Evolutionary conservation across 2,113 vertebrate species (phyloP).

Genomic region (Odocoileus virginianus): DNA sequence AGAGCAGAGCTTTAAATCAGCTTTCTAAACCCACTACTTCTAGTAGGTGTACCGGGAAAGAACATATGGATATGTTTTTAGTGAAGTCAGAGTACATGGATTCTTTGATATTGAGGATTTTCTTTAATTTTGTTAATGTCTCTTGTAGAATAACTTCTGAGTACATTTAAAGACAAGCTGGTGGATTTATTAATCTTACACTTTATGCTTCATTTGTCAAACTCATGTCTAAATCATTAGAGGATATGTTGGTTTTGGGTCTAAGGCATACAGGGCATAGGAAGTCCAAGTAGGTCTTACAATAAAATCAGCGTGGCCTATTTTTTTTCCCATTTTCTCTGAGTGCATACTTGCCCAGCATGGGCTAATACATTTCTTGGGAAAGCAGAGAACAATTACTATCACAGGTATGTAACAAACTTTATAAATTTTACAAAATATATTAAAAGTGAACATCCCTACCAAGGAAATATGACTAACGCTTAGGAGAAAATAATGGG

Average conservation of each 20-base stretch:
- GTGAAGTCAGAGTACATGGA: background rate
- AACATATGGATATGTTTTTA: background rate
- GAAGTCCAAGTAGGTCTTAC: background rate
- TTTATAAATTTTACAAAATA: background rate
- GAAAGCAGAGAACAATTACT: background rate
- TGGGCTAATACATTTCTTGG: background rate
- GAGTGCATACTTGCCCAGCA: background rate
- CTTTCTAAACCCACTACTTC: background rate
- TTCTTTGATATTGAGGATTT: background rate
- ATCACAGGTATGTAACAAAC: background rate
- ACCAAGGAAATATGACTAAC: background rate
- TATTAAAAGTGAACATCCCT: background rate
- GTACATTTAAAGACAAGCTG: background rate
- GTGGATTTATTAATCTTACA: background rate
- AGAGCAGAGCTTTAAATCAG: background rate
- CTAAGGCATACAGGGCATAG: background rate
- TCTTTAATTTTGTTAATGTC: background rate
- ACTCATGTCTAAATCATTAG: background rate
- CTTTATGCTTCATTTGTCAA: background rate
- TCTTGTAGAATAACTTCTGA: background rate
- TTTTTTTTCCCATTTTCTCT: background rate
- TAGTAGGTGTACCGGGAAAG: background rate
- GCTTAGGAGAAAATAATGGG: background rate
- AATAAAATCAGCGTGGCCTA: background rate
- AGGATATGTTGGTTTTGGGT: background rate